These are phyloP conservation scores for Papilio protenor DNA, from an alignment of 2,888 invertebrate genomes.

Conservation along the genomic window DNA sequence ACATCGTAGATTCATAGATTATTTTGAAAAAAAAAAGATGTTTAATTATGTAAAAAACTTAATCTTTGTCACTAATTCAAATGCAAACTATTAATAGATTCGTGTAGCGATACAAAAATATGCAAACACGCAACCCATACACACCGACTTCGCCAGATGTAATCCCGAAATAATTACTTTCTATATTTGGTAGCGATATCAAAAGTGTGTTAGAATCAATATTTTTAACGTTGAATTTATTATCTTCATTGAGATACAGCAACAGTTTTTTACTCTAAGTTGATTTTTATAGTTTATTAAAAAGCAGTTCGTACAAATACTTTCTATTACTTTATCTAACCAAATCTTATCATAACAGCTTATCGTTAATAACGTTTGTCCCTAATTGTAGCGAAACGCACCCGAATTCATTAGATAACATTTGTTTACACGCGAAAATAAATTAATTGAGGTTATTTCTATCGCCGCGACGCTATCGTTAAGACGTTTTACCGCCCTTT, in stretches of 20 bases:
- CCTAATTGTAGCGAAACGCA: conserved; percentile 70
- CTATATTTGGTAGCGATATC: conserved; percentile 20
- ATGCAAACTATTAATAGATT: conserved; percentile 1
- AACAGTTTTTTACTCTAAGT: not conserved
- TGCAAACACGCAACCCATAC: not conserved
- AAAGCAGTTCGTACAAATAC: conserved; percentile 23
- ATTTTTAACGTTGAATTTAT: not conserved
- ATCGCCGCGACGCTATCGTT: conserved; percentile 49
- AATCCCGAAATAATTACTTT: conserved; percentile 19
- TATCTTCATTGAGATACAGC: not conserved
- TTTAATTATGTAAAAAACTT: not conserved
- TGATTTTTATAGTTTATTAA: not conserved
- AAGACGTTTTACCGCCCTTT: conserved; percentile 48
- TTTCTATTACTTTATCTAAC: conserved; percentile 35
- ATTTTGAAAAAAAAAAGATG: not conserved
- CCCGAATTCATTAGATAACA: conserved; percentile 59
- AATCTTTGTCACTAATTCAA: conserved; percentile 3
- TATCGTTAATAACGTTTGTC: conserved; percentile 59
- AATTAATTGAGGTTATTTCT: conserved; percentile 57
- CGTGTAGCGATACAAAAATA: conserved; percentile 17
- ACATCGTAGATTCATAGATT: not conserved
- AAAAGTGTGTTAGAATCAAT: not conserved
- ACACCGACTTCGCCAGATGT: conserved; percentile 23
- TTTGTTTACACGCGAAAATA: conserved; percentile 60
- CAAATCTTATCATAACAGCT: conserved; percentile 60